These are phyloP conservation scores for Apostichopus californicus DNA, from an alignment of 35 echinoderm and acorn worm genomes.

Conservation along the genomic window DNA sequence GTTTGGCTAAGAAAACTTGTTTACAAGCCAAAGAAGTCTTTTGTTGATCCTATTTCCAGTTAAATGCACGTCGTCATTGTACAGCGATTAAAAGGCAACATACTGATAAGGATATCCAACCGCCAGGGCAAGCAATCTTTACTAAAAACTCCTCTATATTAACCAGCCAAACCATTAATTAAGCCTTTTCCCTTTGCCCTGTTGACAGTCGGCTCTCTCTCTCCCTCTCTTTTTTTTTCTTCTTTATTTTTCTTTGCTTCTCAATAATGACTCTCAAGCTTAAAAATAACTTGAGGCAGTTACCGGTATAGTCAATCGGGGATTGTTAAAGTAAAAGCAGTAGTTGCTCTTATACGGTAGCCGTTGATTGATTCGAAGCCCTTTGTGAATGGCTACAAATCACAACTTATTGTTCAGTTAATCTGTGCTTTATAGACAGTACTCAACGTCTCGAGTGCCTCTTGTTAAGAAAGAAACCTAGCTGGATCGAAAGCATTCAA, in stretches of 20 bases:
- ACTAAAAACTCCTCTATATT: neutral
- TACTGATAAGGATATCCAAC: slow-evolving; percentile 28
- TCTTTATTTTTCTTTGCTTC: no score
- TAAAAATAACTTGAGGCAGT: slow-evolving; percentile 14
- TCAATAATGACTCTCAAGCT: neutral
- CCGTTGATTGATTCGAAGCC: slow-evolving; percentile 3
- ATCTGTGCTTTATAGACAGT: neutral
- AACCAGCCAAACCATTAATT: neutral
- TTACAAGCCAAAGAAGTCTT: neutral
- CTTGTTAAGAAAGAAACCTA: neutral
- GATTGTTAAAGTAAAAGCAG: neutral
- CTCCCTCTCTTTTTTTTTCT: no score
- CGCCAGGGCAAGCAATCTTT: neutral
- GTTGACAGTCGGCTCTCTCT: neutral
- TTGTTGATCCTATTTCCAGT: neutral
- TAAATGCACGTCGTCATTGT: neutral
- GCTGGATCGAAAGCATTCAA: slow-evolving; percentile 3
- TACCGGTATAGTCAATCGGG: neutral
- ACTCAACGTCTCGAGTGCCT: slow-evolving; percentile 15
- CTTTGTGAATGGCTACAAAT: neutral
- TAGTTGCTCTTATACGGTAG: slow-evolving; percentile 18
- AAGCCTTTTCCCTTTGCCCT: neutral
- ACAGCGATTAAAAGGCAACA: slow-evolving; percentile 2
- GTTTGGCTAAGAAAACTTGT: neutral
- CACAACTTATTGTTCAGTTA: slow-evolving; percentile 22